Conservation (phyloP, 2,888 invertebrate species). For the Temnothorax unifasciatus region DNA sequence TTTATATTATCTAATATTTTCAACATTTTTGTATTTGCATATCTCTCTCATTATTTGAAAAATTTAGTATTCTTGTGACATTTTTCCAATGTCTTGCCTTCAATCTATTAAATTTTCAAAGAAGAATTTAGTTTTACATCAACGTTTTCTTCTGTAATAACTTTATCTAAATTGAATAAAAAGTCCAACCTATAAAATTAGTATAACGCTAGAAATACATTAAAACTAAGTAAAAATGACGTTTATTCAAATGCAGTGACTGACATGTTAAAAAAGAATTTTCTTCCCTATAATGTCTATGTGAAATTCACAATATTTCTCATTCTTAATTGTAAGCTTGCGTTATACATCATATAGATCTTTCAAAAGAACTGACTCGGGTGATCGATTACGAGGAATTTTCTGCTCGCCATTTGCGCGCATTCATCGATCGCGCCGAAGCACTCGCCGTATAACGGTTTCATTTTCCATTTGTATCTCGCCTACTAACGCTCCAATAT, state of each 20-base stretch:
- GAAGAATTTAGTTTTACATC: background rate
- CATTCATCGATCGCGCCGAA: constrained; percentile 58
- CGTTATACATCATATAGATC: background rate
- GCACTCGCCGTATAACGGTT: constrained; percentile 63
- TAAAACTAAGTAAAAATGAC: background rate
- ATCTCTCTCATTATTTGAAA: background rate
- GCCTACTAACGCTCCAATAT: constrained; percentile 61
- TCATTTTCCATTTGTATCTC: constrained; percentile 62
- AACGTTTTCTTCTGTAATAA: background rate
- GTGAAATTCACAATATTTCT: background rate
- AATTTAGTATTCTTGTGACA: background rate
- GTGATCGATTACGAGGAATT: constrained; percentile 32
- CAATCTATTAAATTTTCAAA: background rate
- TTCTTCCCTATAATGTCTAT: too few species aligned
- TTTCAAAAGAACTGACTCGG: background rate
- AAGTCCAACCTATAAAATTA: background rate
- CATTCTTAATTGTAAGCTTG: background rate
- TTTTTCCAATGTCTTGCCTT: background rate
- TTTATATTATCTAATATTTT: background rate
- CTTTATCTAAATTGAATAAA: constrained; percentile 4
- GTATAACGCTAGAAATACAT: background rate
- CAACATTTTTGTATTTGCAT: background rate
- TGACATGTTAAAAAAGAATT: constrained; percentile 5
- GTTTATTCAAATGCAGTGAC: background rate
- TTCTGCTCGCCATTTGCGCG: constrained; percentile 26